Evolutionary conservation across 2,797 vertebrate species (phyloP).

Genomic region (Typhlichthys subterraneus): DNA sequence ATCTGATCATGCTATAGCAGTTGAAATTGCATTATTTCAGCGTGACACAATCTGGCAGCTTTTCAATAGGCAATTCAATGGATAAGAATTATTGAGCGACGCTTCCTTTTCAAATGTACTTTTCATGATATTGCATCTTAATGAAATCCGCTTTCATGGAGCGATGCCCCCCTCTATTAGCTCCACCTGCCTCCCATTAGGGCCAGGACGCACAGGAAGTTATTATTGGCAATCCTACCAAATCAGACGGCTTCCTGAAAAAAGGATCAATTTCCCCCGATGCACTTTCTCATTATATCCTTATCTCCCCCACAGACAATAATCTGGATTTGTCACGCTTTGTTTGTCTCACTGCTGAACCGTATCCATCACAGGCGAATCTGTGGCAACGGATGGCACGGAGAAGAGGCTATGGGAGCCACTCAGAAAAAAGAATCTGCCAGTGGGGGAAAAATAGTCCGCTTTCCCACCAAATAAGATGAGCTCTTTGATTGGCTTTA

Average conservation of each 20-base stretch:
- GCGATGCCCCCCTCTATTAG: conserved; percentile 39
- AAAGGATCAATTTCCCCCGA: conserved; percentile 77
- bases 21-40: conserved; percentile 3
- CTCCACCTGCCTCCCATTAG: conserved; percentile 60
- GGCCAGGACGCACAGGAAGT: conserved; percentile 73
- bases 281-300: conserved; percentile 81
- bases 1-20: neutral
- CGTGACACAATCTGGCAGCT: conserved; percentile 44
- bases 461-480: conserved; percentile 53
- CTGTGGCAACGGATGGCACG: conserved; percentile 31
- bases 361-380: conserved; percentile 67
- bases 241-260: conserved; percentile 78
- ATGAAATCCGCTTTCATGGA: conserved; percentile 62
- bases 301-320: conserved; percentile 80
- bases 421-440: conserved; percentile 40
- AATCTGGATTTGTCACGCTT: conserved; percentile 81
- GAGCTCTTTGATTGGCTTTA: conserved; percentile 66
- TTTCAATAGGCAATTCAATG: conserved; percentile 44
- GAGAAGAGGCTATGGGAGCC: conserved; percentile 14
- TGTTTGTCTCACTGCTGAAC: conserved; percentile 76
- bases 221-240: conserved; percentile 74
- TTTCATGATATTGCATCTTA: conserved; percentile 66
- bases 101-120: conserved; percentile 36
- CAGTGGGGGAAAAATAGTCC: conserved; percentile 54
- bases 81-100: conserved; percentile 55